A percentile compares a stretch with the other conserved stretches of the same genome.
Conservation (phyloP, 2,113 vertebrate species). For the Miniopterus natalensis region DNA sequence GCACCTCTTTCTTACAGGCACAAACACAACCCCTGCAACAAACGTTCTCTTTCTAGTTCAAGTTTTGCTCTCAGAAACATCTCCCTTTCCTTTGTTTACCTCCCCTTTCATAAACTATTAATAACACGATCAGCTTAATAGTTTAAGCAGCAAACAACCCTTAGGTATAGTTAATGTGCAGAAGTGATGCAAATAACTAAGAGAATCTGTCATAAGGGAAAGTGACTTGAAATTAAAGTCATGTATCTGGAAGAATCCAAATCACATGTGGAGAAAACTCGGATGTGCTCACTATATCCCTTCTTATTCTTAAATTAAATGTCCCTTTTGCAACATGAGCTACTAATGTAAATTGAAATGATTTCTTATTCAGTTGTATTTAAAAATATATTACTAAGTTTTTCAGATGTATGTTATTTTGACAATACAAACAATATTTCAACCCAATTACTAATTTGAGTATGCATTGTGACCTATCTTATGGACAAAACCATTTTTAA, state of each 20-base stretch:
- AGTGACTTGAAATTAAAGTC: slow-evolving; percentile 29
- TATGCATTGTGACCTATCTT: neutral
- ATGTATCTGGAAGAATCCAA: neutral
- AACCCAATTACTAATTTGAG: neutral
- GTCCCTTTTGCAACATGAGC: neutral
- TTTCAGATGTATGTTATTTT: slow-evolving; percentile 42
- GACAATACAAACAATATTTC: neutral
- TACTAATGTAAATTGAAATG: neutral
- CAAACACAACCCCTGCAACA: neutral
- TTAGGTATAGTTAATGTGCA: neutral
- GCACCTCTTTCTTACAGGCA: neutral
- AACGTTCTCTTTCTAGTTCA: neutral
- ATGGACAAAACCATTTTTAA: neutral
- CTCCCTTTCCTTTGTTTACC: neutral
- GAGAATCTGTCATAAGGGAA: neutral
- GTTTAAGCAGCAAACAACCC: neutral
- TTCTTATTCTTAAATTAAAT: neutral
- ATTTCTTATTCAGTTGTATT: slow-evolving; percentile 27
- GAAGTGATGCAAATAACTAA: neutral
- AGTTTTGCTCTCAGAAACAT: neutral
- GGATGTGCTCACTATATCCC: neutral
- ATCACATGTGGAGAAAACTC: neutral
- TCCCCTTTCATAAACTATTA: neutral
- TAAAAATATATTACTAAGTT: neutral
- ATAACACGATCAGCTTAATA: neutral